phyloP scores from a whole-genome alignment of 2,113 vertebrate genomes.

The Seriola rivoliana region DNA sequence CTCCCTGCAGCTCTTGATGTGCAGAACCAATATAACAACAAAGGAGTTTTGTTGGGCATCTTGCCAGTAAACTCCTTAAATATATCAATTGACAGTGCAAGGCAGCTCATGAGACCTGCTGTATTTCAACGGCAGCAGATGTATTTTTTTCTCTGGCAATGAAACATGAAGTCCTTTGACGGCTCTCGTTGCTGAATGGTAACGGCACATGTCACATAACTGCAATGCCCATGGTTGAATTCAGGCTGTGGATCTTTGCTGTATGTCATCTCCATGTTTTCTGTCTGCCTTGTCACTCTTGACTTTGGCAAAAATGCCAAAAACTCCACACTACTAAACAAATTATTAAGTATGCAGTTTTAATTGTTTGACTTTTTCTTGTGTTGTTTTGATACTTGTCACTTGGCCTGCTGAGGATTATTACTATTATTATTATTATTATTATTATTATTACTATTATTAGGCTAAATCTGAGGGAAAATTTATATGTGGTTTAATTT shows the following conservation, averaged over 20 bases:
- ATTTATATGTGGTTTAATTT: neutral
- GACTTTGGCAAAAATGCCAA: too few relatives aligned
- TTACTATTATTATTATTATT: neutral
- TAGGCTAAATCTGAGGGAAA: neutral
- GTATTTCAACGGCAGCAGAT: slow-evolving; percentile 38
- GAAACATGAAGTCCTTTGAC: neutral
- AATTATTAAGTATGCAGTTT: neutral
- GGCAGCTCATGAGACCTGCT: slow-evolving; percentile 1
- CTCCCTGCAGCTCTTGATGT: slow-evolving; percentile 34
- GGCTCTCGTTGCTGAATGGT: too few relatives aligned
- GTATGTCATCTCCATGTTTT: too few relatives aligned
- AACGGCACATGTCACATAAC: too few relatives aligned
- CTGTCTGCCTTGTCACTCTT: too few relatives aligned
- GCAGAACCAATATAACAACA: slow-evolving; percentile 43
- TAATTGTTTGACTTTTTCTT: neutral
- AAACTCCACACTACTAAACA: neutral
- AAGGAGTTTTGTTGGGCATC: slow-evolving; percentile 33
- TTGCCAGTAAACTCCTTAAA: slow-evolving; percentile 55
- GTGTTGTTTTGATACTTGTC: neutral
- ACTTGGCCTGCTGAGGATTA: neutral
- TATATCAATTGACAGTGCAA: slow-evolving; percentile 28
- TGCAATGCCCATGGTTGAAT: too few relatives aligned
- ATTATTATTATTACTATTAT: neutral
- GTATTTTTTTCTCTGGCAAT: slow-evolving; percentile 1
- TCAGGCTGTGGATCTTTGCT: too few relatives aligned